A percentile compares a stretch with the other conserved stretches of the same genome.
Conservation (phyloP, 2,113 vertebrate species). For the Myocastor coypus region DNA sequence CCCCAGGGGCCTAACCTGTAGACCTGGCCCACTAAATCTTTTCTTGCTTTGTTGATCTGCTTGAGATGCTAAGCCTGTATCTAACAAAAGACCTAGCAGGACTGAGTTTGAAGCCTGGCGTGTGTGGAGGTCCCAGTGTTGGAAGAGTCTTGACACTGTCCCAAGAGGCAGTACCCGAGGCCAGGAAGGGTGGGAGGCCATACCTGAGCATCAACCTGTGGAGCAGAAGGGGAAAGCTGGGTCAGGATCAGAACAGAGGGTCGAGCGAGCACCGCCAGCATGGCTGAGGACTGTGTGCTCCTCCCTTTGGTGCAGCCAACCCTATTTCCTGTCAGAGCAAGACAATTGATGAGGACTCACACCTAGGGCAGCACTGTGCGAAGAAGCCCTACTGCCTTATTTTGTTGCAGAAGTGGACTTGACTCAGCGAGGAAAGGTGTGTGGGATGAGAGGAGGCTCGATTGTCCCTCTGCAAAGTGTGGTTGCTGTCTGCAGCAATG, state of each 20-base stretch:
- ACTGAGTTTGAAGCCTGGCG: neutral
- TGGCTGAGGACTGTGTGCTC: neutral
- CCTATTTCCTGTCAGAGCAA: neutral
- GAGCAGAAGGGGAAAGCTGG: slow-evolving; percentile 5
- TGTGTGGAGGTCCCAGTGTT: neutral
- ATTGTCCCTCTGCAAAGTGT: neutral
- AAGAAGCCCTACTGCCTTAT: neutral
- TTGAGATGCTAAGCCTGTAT: neutral
- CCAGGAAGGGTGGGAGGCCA: neutral
- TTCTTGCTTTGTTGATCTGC: neutral
- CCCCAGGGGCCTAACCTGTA: neutral
- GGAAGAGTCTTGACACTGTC: neutral
- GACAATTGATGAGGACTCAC: neutral
- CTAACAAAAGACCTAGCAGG: neutral
- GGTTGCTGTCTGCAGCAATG: neutral
- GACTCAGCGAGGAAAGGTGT: neutral
- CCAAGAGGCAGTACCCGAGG: neutral
- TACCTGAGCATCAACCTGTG: slow-evolving; percentile 57
- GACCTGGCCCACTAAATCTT: neutral
- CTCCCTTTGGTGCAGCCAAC: neutral
- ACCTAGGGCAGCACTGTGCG: neutral
- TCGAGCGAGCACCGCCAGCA: neutral
- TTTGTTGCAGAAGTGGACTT: neutral
- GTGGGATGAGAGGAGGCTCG: neutral
- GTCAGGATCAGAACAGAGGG: neutral